A percentile compares a stretch with the other conserved stretches of the same genome.
phyloP scores from a whole-genome alignment of 1,140 invertebrate species.

The Cotesia vestalis region DNA sequence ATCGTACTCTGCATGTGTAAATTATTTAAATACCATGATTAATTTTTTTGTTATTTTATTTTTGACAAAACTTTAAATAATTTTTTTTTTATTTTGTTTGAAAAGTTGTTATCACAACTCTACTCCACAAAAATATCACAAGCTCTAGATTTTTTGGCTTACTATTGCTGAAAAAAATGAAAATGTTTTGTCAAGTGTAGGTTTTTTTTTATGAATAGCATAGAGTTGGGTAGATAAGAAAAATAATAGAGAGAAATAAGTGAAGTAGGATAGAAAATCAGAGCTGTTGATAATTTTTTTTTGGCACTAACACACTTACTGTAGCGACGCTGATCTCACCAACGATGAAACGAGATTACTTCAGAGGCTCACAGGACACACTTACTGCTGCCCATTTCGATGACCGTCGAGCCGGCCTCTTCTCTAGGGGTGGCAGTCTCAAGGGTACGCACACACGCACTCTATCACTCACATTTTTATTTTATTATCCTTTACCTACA shows the following conservation, averaged over 20 bases:
- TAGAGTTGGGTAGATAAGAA: background rate
- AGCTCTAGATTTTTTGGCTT: constrained; percentile 52
- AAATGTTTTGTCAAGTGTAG: constrained; percentile 35
- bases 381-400: constrained; percentile 70
- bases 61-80: constrained; percentile 34
- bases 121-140: constrained; percentile 30
- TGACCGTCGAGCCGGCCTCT: constrained; percentile 60
- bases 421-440: constrained; percentile 65
- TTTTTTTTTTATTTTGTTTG: constrained; percentile 40
- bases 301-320: constrained; percentile 63
- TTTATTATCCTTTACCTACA: constrained; percentile 9
- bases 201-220: background rate
- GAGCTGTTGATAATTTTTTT: constrained; percentile 54
- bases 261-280: constrained; percentile 54
- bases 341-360: constrained; percentile 86
- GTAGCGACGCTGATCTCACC: constrained; percentile 66
- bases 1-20: constrained; percentile 55
- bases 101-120: constrained; percentile 25
- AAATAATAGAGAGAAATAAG: background rate
- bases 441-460: constrained; percentile 65
- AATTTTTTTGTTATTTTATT: constrained; percentile 50
- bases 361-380: constrained; percentile 86
- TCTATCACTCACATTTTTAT: constrained; percentile 39
- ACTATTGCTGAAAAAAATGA: background rate
- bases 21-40: constrained; percentile 44